phyloP scores from a whole-genome alignment of 2,797 vertebrate genomes.

The Chromis chromis region DNA sequence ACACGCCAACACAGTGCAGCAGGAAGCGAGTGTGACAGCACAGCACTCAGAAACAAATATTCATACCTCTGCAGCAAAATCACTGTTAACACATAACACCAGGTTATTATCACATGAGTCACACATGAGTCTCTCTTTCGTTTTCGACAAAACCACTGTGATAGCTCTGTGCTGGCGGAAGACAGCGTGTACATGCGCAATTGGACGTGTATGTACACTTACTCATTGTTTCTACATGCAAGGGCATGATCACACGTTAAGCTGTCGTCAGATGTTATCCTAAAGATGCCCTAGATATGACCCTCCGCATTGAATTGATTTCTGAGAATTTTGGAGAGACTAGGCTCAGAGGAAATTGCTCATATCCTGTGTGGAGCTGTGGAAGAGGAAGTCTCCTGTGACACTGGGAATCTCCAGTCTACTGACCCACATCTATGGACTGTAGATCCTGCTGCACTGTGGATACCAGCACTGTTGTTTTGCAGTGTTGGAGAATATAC shows the following conservation, averaged over 20 bases:
- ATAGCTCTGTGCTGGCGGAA: slow-evolving; percentile 14
- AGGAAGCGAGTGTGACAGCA: slow-evolving; percentile 55
- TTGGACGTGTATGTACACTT: neutral
- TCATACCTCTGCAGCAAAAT: slow-evolving; percentile 37
- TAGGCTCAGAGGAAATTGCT: slow-evolving; percentile 73
- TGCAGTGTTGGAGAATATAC: neutral
- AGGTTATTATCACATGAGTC: slow-evolving; percentile 49
- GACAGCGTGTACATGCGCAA: neutral
- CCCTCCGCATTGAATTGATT: slow-evolving; percentile 46
- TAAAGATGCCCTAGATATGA: slow-evolving; percentile 51
- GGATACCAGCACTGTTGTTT: neutral
- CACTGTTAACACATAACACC: slow-evolving; percentile 24
- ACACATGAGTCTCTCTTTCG: slow-evolving; percentile 45
- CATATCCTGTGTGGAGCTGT: slow-evolving; percentile 77
- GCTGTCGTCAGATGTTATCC: slow-evolving; percentile 17
- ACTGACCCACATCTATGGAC: slow-evolving; percentile 75
- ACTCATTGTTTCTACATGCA: neutral
- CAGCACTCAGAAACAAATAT: slow-evolving; percentile 35
- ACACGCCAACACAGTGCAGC: slow-evolving; percentile 26
- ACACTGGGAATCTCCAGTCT: slow-evolving; percentile 71
- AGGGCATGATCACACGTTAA: slow-evolving; percentile 1
- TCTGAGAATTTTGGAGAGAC: slow-evolving; percentile 58
- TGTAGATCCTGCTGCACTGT: slow-evolving; percentile 28
- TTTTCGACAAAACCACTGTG: slow-evolving; percentile 42
- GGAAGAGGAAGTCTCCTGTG: slow-evolving; percentile 75